phyloP scores from a whole-genome alignment of 2,888 invertebrate species.

The Clistopyga incitator region DNA sequence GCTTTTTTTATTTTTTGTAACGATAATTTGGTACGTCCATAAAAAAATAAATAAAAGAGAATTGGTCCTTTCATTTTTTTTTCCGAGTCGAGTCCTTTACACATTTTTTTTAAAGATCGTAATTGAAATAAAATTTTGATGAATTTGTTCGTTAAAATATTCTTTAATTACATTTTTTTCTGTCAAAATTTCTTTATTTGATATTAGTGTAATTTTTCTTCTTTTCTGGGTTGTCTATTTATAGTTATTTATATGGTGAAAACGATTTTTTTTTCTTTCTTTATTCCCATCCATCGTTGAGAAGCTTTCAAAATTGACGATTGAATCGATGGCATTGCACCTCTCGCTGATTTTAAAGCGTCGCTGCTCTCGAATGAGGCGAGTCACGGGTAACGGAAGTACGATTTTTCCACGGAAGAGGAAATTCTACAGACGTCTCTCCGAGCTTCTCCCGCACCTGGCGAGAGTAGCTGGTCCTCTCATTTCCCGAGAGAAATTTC shows the following conservation, averaged over 20 bases:
- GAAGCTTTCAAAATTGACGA: slow-evolving; percentile 3
- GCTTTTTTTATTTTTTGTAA: too few relatives aligned
- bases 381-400: slow-evolving; percentile 40
- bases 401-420: slow-evolving; percentile 51
- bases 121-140: too few relatives aligned
- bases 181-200: not conserved
- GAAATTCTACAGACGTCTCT: slow-evolving; percentile 44
- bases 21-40: too few relatives aligned
- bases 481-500: slow-evolving; percentile 59
- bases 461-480: slow-evolving; percentile 43
- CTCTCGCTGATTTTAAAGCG: slow-evolving; percentile 5
- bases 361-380: slow-evolving; percentile 29
- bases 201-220: not conserved
- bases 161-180: not conserved
- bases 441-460: slow-evolving; percentile 5
- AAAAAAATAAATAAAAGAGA: too few relatives aligned
- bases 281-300: not conserved
- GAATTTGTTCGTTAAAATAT: not conserved
- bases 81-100: too few relatives aligned
- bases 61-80: too few relatives aligned
- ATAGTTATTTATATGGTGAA: not conserved
- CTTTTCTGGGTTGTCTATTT: not conserved
- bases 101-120: too few relatives aligned
- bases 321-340: slow-evolving; percentile 26
- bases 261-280: not conserved